These are phyloP conservation scores for Campylomormyrus numenius DNA, from an alignment of 2,113 vertebrate genomes.

Conservation along the genomic window DNA sequence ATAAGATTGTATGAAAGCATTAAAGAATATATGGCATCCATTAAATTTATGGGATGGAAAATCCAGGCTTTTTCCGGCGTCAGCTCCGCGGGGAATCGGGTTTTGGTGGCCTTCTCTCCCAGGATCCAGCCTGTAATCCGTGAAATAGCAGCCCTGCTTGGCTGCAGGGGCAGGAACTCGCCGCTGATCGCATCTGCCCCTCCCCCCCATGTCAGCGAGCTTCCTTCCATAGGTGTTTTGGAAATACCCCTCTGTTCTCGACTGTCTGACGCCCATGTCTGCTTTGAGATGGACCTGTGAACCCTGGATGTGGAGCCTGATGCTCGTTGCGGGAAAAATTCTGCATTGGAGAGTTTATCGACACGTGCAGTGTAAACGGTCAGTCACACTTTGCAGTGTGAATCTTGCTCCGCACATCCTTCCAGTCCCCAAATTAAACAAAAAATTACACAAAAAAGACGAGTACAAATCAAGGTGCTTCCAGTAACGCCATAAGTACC, in stretches of 20 bases:
- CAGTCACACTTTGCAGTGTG: background rate
- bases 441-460: background rate
- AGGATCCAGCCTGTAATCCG: slow-evolving; percentile 37
- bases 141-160: slow-evolving; percentile 39
- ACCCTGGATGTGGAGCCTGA: background rate
- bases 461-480: background rate
- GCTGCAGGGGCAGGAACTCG: slow-evolving; percentile 10
- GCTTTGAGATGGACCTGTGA: background rate
- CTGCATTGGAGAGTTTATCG: background rate
- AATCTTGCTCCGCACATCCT: background rate
- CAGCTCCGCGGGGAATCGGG: slow-evolving; percentile 29
- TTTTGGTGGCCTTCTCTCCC: slow-evolving; percentile 35
- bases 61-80: slow-evolving; percentile 28
- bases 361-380: background rate
- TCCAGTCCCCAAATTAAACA: background rate
- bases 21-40: slow-evolving; percentile 43
- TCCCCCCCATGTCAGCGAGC: slow-evolving; percentile 21
- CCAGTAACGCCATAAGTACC: background rate
- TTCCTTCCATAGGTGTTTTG: slow-evolving; percentile 33
- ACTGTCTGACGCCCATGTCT: background rate
- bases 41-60: slow-evolving; percentile 46
- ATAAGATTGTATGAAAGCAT: slow-evolving; percentile 29
- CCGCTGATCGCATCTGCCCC: slow-evolving; percentile 28
- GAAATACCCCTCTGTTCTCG: slow-evolving; percentile 25
- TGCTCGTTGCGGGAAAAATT: slow-evolving; percentile 17